phyloP scores from a whole-genome alignment of 2,797 vertebrate genomes.

The Argyrosomus regius region DNA sequence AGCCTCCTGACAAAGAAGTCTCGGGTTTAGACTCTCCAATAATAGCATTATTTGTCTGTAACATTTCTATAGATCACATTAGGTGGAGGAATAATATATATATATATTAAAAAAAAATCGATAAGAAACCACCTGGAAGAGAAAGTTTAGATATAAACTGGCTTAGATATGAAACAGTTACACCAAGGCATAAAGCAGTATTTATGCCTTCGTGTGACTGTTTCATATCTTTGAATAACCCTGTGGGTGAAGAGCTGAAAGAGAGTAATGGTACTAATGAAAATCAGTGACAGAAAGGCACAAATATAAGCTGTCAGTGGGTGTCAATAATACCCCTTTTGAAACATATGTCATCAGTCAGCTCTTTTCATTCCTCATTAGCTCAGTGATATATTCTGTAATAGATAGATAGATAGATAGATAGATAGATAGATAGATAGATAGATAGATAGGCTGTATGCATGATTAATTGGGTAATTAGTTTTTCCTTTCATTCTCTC shows the following conservation, averaged over 20 bases:
- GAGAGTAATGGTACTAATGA: not conserved
- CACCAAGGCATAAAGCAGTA: not conserved
- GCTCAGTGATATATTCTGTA: not conserved
- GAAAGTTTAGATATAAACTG: conserved; percentile 12
- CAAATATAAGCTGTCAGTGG: not conserved
- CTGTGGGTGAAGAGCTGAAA: conserved; percentile 7
- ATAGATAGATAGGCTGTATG: not conserved
- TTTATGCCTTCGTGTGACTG: not conserved
- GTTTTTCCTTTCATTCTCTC: conserved; percentile 36
- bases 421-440: not conserved
- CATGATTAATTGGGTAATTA: conserved; percentile 28
- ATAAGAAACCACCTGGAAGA: conserved; percentile 23
- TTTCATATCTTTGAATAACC: conserved; percentile 14
- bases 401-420: conserved; percentile 1
- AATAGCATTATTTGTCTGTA: conserved; percentile 25
- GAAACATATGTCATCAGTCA: conserved; percentile 5
- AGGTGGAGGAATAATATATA: not conserved
- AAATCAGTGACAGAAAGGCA: not conserved
- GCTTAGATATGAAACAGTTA: not conserved
- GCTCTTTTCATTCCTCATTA: not conserved
- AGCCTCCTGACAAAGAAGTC: conserved; percentile 20
- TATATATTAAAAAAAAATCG: not conserved
- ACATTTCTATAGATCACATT: conserved; percentile 35
- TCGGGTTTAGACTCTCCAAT: not conserved
- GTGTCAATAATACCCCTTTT: not conserved